Conservation (phyloP, 2,113 vertebrate genomes). For the Callopanchax toddi region DNA sequence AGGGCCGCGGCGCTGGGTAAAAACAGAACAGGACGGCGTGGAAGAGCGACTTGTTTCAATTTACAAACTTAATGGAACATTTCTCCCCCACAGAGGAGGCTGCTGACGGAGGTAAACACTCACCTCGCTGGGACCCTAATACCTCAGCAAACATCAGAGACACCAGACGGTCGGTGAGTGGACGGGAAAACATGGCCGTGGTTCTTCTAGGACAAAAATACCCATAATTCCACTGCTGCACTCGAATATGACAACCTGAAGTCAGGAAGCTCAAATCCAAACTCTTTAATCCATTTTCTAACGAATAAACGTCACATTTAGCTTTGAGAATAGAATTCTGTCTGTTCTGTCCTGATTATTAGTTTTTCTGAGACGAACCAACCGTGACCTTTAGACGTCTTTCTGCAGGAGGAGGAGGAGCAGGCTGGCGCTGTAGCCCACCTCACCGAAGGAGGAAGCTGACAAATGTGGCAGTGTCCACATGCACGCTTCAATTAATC, state of each 20-base stretch:
- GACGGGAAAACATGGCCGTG: no score
- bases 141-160: slow-evolving; percentile 27
- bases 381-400: slow-evolving; percentile 56
- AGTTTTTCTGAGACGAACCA: no score
- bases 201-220: no score
- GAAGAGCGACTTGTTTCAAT: slow-evolving; percentile 73
- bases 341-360: no score
- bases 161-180: no score
- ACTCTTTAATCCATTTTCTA: no score
- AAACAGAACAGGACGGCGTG: slow-evolving; percentile 60
- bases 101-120: slow-evolving; percentile 44
- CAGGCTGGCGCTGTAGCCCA: slow-evolving; percentile 43
- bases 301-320: no score
- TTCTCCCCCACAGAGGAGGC: no score
- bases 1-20: slow-evolving; percentile 14
- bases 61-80: slow-evolving; percentile 74
- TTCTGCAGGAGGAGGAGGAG: slow-evolving; percentile 41
- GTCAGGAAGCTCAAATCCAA: no score
- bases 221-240: no score
- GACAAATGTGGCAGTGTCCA: slow-evolving; percentile 68
- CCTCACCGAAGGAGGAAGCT: slow-evolving; percentile 54
- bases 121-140: slow-evolving; percentile 22
- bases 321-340: no score
- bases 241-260: no score
- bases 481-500: slow-evolving; percentile 68